Evolutionary conservation across 2,113 vertebrate genomes (phyloP), one percentile per base, ranked within the genome.

Genomic region (Crypturellus undulatus): DNA sequence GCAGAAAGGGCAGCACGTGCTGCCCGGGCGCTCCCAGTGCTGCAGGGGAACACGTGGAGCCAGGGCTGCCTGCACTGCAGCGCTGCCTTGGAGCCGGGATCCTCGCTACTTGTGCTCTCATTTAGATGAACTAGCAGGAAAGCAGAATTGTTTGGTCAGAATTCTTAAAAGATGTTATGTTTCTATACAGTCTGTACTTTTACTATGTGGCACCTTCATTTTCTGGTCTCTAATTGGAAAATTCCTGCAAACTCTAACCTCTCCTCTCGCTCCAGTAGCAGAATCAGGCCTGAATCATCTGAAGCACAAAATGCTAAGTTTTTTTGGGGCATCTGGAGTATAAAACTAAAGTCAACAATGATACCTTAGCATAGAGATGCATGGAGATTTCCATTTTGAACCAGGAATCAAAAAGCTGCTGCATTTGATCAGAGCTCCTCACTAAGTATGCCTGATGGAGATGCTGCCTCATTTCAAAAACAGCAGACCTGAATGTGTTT

Each of bases 361-460:
- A 68, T 78, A 56, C 18, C 19, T 81, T 20, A 8, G 3, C 42
- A 3, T 58, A 12, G 92, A 40, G 49, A 49, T 43, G 51, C 26
- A n/a, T n/a, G n/a, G n/a, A n/a, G n/a, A 19, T 64, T 68, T 11
- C n/a, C 43, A 5, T 64, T 36, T 63, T 42, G 90, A 62, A 54
- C 36, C 52, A 70, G 47, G 52, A 92, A 87, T 65, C 36, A 45
- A 87, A 89, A 93, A 90, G 34, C 43, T 36, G 38, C 87, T 87
- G 62, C 51, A 72, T 87, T 68, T 69, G 63, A 21, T 25, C 72
- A 72, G 91, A 87, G 76, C 26, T 56, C 56, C 67, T 93, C 92
- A 65, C n/a, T 72, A 87, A 5, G 34, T n/a, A 5, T 87, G 91
- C 89, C 70, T 84, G 79, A 38, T 30, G 28, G 90, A 65, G 94